Percentiles rank a stretch among this genome's conserved stretches.
Conservation (phyloP, 2,797 vertebrate genomes). For the Miopithecus talapoin region DNA sequence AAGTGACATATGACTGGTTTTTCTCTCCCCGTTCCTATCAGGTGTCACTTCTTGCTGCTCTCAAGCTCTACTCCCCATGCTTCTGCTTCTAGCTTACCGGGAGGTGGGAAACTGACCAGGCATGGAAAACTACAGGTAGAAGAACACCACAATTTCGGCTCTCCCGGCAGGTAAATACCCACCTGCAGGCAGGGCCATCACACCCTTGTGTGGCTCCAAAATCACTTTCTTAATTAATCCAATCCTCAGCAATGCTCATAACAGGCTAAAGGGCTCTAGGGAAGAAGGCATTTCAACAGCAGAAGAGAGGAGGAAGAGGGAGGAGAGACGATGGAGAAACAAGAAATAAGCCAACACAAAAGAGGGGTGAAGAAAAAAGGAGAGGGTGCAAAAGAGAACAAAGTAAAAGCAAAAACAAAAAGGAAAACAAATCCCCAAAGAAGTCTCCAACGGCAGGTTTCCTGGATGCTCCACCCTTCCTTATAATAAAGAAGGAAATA, state of each 20-base stretch:
- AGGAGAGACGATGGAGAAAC: background rate
- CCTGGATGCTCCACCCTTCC: too few relatives aligned
- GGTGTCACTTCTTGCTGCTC: background rate
- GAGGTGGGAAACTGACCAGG: background rate
- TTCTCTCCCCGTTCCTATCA: background rate
- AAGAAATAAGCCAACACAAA: background rate
- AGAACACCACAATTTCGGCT: fast-evolving
- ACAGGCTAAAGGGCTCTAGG: background rate
- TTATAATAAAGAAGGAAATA: background rate
- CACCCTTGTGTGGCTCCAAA: background rate
- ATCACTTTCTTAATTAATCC: background rate
- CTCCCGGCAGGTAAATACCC: background rate
- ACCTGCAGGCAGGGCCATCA: background rate
- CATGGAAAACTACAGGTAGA: background rate
- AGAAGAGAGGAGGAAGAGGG: too few relatives aligned
- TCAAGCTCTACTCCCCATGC: background rate
- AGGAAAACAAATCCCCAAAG: too few relatives aligned
- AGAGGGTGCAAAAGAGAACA: background rate
- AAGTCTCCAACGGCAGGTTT: too few relatives aligned
- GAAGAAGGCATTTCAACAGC: background rate
- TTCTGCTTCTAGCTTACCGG: background rate
- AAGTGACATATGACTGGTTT: background rate
- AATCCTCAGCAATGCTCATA: background rate
- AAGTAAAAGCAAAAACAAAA: background rate
- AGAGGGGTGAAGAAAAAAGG: background rate